Base-by-base conservation (phyloP, 1,140 invertebrate genomes). In the Scaptomyza pallida region DNA sequence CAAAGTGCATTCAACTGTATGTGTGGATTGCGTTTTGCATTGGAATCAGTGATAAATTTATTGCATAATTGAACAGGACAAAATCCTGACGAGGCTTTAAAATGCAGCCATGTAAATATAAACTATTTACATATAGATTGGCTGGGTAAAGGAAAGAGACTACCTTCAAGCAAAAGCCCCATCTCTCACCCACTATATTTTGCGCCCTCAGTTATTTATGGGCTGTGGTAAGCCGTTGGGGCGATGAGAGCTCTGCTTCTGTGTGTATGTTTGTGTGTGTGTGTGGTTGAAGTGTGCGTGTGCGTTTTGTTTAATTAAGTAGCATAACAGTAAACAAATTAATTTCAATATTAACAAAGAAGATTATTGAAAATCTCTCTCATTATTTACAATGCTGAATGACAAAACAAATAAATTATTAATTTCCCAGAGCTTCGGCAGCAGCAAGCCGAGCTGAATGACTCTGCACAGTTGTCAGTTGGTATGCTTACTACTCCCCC, bases 261-360 rank as follows among this genome's bases (percentile, higher is more conserved):
- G 30, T 52, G 43, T 19, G 50, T 59, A 16, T 21, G 47, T 16
- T n/a, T n/a, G 44, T 23, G 30, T 52, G 43, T 19, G 50, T 59
- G 21, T 21, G 47, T 16, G 43, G 41, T 65, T 26, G 23, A 30
- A 16, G 40, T 12, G 37, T 35, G 57, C 44, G 67, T 51, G 48
- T 55, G 51, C 75, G 71, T 72, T 88, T 76, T 88, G 82, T 88
- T 88, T 88, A 88, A 88, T 88, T 88, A 88, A 88, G 82, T 88
- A 82, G 83, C 82, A 88, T 70, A 89, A 89, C 83, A 82, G 82
- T 82, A 88, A 88, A 88, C 82, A 88, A 88, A 88, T 88, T 88
- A 88, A 88, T 88, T 88, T 88, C 83, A 88, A 88, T 88, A 88
- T 88, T 88, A 88, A 88, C 82, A 88, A 88, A 88, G 82, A 88